Percentiles rank a stretch among this genome's conserved stretches.
Conservation (phyloP, 2,113 vertebrate species). For the Antennarius striatus region DNA sequence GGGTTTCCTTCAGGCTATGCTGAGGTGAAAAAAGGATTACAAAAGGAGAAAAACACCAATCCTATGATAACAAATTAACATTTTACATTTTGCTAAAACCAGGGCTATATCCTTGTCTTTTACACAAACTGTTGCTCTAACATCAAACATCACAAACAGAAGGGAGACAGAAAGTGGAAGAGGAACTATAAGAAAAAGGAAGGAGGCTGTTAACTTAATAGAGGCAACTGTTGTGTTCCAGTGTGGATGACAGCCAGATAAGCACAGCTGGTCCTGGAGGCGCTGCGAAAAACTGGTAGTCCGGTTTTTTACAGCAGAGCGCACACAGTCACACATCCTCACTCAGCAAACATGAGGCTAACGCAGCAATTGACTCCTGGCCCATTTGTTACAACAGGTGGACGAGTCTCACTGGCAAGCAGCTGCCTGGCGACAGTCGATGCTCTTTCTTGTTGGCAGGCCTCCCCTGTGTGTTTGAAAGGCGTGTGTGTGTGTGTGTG, state of each 20-base stretch:
- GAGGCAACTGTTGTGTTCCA: conserved; percentile 47
- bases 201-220: conserved; percentile 30
- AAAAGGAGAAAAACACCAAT: too few species aligned
- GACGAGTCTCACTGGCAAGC: conserved; percentile 62
- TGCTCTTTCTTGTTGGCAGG: conserved; percentile 58
- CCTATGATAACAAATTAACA: too few species aligned
- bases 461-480: conserved; percentile 45
- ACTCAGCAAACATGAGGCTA: conserved; percentile 50
- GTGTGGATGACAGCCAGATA: conserved; percentile 37
- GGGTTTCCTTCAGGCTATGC: too few species aligned
- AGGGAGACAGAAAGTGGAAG: conserved; percentile 46
- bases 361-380: conserved; percentile 51
- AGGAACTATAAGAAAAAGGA: conserved; percentile 51
- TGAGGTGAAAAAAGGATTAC: too few species aligned
- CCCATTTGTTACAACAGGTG: conserved; percentile 68
- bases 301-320: conserved; percentile 39
- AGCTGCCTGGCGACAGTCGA: conserved; percentile 63
- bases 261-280: conserved; percentile 52
- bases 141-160: conserved; percentile 9
- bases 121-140: conserved; percentile 1
- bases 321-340: conserved; percentile 41
- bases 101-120: neutral
- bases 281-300: neutral
- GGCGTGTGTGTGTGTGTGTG: conserved; percentile 12
- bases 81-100: neutral